Evolutionary conservation across 2,113 vertebrate species (phyloP), one percentile per base, ranked within the genome.

Genomic region (Urocynchramus pylzowi): DNA sequence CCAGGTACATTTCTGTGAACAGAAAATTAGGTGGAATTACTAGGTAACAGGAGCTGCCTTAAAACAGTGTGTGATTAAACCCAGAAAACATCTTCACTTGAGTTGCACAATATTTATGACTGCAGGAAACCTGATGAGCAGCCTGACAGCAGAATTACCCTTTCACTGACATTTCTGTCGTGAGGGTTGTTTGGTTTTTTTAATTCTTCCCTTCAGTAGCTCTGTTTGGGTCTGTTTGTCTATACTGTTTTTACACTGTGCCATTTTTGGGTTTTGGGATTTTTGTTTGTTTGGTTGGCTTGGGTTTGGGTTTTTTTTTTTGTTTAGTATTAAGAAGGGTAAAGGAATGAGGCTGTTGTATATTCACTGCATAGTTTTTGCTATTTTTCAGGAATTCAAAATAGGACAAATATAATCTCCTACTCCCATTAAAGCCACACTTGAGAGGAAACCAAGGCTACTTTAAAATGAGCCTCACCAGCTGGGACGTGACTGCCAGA

Each of bases 401-500:
- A 78, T 6, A 77, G 30, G 35, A 92, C 52, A 74, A 56, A 56
- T 75, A 78, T 4, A 33, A 74, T 31, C 24, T 45, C 24, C 28
- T 54, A 30, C 54, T 67, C 28, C 61, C 0, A 2, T 23, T 23
- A 74, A 91, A 87, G n/a, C 11, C 31, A 71, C 18, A 23, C 31
- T 56, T 20, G 21, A 91, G 44, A 60, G 10, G 31, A 84, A 82
- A 83, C 16, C 23, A 87, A 41, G 8, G 7, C 4, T 0, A 44
- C 44, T 56, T 28, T 73, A 61, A 74, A 95, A 65, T 47, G 18
- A 89, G 39, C 39, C 20, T 75, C 0, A 0, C 13, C 52, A 80
- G 24, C 87, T 86, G 64, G 54, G 35, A 74, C 0, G 3, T 0
- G 2, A 61, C 0, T 1, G 30, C 33, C 27, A 31, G 22, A 86